Base-by-base conservation (phyloP, 2,888 invertebrate genomes). In the Xestia xanthographa region DNA sequence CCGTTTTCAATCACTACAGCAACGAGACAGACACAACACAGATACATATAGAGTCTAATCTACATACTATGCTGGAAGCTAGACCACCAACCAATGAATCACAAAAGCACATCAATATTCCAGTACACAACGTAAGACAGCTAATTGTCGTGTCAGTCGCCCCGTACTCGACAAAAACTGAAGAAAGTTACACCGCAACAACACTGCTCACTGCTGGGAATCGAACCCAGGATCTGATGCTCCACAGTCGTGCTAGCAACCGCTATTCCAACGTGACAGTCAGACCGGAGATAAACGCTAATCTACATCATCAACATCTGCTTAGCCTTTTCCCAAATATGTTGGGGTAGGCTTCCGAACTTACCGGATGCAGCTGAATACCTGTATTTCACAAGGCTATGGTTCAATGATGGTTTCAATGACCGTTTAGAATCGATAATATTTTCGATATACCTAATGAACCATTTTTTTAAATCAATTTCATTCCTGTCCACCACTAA, bases 91-190 rank as follows among this genome's bases (percentile, higher is more conserved):
- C 50, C 8, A 1, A 53, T 77, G 79, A 77, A 1, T 79, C 79
- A 79, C 20, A 20, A 29, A 34, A 79, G 29, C 68, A 74, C 80
- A 79, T 80, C 65, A 75, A 50, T 79, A 75, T 75, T 84, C 80
- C 65, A 2, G 73, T 68, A 65, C 53, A 41, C 20, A 62, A 82
- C 62, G 77, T 82, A 34, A 77, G 66, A 12, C 72, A 85, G 48
- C 48, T 48, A n/a, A n/a, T n/a, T n/a, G n/a, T n/a, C n/a, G n/a
- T n/a, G n/a, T n/a, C n/a, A n/a, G n/a, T n/a, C n/a, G 34, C 45
- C 41, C 5, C 58, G 67, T 12, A 9, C 9, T 50, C 22, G 9
- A 38, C 38, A 80, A 83, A 63, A 84, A 80, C 41, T 60, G 41
- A 56, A 22, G 1, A 66, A 80, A 77, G 26, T 80, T 20, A 76